Evolutionary conservation across 2,797 vertebrate species (phyloP).

Genomic region (Myripristis murdjan): DNA sequence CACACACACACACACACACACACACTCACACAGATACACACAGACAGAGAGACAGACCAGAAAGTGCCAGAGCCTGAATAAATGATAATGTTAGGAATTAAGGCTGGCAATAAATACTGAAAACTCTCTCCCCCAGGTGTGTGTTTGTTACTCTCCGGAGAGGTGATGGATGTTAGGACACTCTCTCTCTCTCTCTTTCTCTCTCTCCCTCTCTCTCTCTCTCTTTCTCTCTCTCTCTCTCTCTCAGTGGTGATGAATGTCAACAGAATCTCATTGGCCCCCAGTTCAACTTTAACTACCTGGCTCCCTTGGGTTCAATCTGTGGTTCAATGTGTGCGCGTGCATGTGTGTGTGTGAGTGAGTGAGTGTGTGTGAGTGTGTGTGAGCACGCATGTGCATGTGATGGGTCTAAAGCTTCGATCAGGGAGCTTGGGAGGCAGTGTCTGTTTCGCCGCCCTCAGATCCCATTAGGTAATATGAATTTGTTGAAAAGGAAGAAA

Average conservation of each 20-base stretch:
- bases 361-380: slow-evolving; percentile 1
- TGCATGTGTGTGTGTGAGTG: not conserved
- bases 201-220: slow-evolving; percentile 20
- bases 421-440: slow-evolving; percentile 27
- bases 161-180: slow-evolving; percentile 65
- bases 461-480: slow-evolving; percentile 45
- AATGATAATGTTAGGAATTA: slow-evolving; percentile 62
- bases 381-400: slow-evolving; percentile 15
- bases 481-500: slow-evolving; percentile 39
- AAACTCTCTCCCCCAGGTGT: slow-evolving; percentile 53
- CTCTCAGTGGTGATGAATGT: slow-evolving; percentile 50
- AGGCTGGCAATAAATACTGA: slow-evolving; percentile 57
- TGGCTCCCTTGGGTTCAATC: slow-evolving; percentile 57
- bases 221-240: slow-evolving; percentile 16
- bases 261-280: slow-evolving; percentile 79
- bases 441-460: slow-evolving; percentile 27
- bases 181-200: slow-evolving; percentile 25
- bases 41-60: not conserved
- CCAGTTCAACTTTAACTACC: slow-evolving; percentile 72
- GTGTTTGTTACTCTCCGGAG: slow-evolving; percentile 53
- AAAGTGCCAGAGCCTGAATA: slow-evolving; percentile 40
- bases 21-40: slow-evolving; percentile 16
- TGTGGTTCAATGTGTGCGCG: slow-evolving; percentile 27
- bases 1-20: slow-evolving; percentile 13
- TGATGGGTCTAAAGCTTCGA: slow-evolving; percentile 23